Percentiles rank a stretch among this genome's conserved stretches.
These are phyloP conservation scores for Ophioderma brevispina DNA, from an alignment of 35 echinoderm and acorn worm species.

Conservation along the genomic window DNA sequence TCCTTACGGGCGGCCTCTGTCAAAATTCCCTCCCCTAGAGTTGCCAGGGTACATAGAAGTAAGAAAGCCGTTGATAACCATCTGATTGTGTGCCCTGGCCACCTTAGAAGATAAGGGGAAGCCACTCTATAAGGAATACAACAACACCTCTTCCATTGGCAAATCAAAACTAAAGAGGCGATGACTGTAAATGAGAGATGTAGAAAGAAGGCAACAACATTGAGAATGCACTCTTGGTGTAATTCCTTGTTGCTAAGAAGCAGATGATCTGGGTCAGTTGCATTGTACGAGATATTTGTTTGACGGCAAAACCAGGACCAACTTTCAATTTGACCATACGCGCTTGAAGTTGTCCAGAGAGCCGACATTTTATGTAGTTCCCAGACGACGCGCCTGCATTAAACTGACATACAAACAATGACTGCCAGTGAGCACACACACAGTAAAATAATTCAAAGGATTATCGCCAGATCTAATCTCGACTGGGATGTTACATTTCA, in stretches of 20 bases:
- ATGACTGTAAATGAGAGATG: not conserved
- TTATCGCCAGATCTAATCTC: no score
- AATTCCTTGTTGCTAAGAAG: no score
- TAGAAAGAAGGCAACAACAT: not conserved
- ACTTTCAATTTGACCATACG: no score
- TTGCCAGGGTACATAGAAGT: not conserved
- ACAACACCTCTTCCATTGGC: not conserved
- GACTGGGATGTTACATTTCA: no score
- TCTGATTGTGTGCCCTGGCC: not conserved
- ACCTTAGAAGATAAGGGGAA: not conserved
- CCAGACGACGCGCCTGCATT: no score
- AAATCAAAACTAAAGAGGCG: not conserved
- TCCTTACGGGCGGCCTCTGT: not conserved
- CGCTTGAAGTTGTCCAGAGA: no score
- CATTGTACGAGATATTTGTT: not conserved
- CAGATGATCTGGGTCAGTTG: not conserved
- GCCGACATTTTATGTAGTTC: no score
- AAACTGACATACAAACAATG: no score
- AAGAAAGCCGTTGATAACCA: not conserved
- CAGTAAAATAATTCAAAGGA: no score
- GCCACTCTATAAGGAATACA: no score
- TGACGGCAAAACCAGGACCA: not conserved
- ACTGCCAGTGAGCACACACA: no score
- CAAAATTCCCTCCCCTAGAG: not conserved
- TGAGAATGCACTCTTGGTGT: not conserved